Evolutionary conservation across 2,113 vertebrate species (phyloP).

Genomic region (Ptyas mucosa): DNA sequence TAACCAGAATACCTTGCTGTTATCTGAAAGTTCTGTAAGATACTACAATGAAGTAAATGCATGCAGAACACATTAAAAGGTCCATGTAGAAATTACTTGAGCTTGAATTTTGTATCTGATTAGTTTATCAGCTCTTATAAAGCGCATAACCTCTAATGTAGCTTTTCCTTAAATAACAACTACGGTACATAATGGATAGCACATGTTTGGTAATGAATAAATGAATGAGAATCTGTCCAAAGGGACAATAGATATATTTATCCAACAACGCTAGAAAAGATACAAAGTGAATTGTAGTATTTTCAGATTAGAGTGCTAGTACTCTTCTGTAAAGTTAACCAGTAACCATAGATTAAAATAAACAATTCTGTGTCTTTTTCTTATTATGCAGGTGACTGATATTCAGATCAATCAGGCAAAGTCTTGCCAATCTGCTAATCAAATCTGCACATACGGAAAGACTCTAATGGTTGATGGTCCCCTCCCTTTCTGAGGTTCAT

Average conservation of each 20-base stretch:
- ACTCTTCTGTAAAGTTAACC: neutral
- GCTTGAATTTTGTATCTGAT: neutral
- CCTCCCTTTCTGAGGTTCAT: neutral
- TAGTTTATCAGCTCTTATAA: neutral
- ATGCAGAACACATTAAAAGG: neutral
- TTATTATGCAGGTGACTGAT: neutral
- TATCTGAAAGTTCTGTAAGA: neutral
- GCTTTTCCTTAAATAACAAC: neutral
- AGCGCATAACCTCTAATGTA: neutral
- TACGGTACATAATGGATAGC: neutral
- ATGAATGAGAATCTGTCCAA: neutral
- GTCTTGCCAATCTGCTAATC: neutral
- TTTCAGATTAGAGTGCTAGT: neutral
- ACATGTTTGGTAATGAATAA: neutral
- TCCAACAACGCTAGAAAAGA: neutral
- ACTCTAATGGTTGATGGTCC: neutral
- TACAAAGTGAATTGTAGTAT: neutral
- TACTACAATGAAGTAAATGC: neutral
- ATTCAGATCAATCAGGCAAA: neutral
- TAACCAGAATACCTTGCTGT: neutral
- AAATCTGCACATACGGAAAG: neutral
- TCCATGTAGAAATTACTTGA: neutral
- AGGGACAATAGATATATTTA: neutral
- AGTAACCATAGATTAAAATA: neutral
- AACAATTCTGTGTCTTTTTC: neutral